Evolutionary conservation across 2,888 invertebrate genomes (phyloP).

Genomic region (Spodoptera littoralis): DNA sequence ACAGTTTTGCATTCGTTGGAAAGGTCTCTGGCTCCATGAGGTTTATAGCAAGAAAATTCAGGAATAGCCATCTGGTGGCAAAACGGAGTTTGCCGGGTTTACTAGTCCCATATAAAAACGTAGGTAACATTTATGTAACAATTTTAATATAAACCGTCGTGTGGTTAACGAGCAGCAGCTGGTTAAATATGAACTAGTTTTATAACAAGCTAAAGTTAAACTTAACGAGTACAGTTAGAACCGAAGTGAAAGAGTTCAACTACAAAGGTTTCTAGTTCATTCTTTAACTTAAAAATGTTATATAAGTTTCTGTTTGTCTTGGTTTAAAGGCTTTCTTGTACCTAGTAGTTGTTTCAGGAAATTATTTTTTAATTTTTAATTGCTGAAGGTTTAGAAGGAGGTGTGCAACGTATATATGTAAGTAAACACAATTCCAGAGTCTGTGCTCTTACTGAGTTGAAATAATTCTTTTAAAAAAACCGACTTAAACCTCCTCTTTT

Average conservation of each 20-base stretch:
- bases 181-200: constrained; percentile 51
- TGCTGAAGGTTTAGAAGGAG: too few relatives aligned
- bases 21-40: too few relatives aligned
- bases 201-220: constrained; percentile 47
- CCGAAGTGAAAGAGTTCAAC: constrained; percentile 32
- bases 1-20: too few relatives aligned
- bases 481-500: too few relatives aligned
- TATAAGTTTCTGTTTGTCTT: constrained; percentile 17
- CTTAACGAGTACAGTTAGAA: constrained; percentile 31
- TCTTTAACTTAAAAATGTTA: constrained; percentile 21
- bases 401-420: too few relatives aligned
- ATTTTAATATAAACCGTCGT: constrained; percentile 64
- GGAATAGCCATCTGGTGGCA: too few relatives aligned
- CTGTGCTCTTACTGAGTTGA: too few relatives aligned
- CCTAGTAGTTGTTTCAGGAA: constrained; percentile 3
- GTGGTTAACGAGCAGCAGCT: constrained; percentile 40
- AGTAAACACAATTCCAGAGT: too few relatives aligned
- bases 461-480: too few relatives aligned
- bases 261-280: constrained; percentile 26
- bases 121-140: not conserved
- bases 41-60: too few relatives aligned
- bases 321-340: constrained; percentile 9
- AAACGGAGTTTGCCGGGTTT: too few relatives aligned
- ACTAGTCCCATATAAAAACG: too few relatives aligned
- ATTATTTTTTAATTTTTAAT: not conserved